These are phyloP conservation scores for Triplophysa bombifrons DNA, from an alignment of 2,797 vertebrate species.

Conservation along the genomic window DNA sequence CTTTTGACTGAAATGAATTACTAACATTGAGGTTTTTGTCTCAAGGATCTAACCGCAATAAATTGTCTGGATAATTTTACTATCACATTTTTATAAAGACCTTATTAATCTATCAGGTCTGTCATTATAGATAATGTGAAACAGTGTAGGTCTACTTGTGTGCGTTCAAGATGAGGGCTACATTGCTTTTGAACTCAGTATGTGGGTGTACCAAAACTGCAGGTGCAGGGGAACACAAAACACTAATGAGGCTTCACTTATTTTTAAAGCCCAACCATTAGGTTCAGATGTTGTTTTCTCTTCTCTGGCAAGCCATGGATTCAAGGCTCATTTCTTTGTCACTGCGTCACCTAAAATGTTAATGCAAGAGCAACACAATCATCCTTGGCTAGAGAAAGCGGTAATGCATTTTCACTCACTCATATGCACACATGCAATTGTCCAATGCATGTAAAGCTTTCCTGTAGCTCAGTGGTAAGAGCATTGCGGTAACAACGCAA, in stretches of 20 bases:
- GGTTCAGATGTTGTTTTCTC: slow-evolving; percentile 31
- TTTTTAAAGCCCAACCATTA: slow-evolving; percentile 17
- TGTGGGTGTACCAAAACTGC: slow-evolving; percentile 21
- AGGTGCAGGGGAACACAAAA: slow-evolving; percentile 40
- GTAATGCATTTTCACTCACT: background rate
- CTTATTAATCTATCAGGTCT: background rate
- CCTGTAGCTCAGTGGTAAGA: too few relatives aligned
- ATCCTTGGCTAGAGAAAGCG: background rate
- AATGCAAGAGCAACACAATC: slow-evolving; percentile 1
- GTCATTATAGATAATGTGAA: background rate
- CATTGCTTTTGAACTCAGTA: slow-evolving; percentile 11
- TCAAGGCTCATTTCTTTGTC: slow-evolving; percentile 18
- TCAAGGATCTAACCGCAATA: background rate
- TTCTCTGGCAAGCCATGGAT: slow-evolving; percentile 8
- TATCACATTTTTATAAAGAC: background rate
- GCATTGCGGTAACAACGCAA: too few relatives aligned
- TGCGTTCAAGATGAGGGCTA: slow-evolving; percentile 2
- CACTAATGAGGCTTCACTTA: slow-evolving; percentile 51
- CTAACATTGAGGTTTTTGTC: too few relatives aligned
- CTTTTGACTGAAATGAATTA: too few relatives aligned
- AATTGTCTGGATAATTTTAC: background rate
- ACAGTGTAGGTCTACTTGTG: too few relatives aligned
- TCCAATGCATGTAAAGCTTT: background rate
- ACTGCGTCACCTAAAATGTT: slow-evolving; percentile 19
- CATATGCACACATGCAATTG: background rate